A percentile compares a stretch with the other conserved stretches of the same genome.
Conservation (phyloP, 2,888 invertebrate genomes). For the Xestia rhomboidea region DNA sequence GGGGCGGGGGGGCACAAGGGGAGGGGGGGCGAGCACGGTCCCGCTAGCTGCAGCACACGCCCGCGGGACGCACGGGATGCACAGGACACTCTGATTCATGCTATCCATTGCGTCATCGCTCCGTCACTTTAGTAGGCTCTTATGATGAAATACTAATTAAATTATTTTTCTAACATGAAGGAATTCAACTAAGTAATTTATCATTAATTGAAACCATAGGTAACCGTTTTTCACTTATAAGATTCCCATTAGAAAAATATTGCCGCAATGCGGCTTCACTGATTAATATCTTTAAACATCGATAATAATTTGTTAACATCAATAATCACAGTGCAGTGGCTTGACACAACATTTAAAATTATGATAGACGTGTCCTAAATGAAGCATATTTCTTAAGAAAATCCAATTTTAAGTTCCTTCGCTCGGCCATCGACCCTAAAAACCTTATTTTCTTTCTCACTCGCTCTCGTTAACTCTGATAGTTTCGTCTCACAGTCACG, state of each 20-base stretch:
- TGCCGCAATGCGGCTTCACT: constrained; percentile 7
- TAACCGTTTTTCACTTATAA: not conserved
- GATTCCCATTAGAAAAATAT: constrained; percentile 27
- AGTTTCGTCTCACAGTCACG: constrained; percentile 88
- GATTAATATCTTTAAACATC: constrained; percentile 33
- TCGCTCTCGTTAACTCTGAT: constrained; percentile 76
- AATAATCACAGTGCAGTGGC: constrained; percentile 57
- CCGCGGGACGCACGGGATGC: constrained; percentile 64
- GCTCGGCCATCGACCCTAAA: constrained; percentile 90
- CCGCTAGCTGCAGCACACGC: constrained; percentile 72
- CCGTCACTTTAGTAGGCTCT: constrained; percentile 4
- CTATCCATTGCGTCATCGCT: constrained; percentile 48
- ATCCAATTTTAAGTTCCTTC: constrained; percentile 88
- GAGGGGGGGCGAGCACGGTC: constrained; percentile 55
- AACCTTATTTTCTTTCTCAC: constrained; percentile 83
- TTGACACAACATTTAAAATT: constrained; percentile 70
- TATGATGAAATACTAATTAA: not conserved
- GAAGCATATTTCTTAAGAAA: constrained; percentile 85
- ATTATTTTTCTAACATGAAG: not conserved
- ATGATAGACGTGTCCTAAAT: constrained; percentile 83
- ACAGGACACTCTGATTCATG: constrained; percentile 50
- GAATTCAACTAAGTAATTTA: not conserved
- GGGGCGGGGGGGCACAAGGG: constrained; percentile 55
- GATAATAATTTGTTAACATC: constrained; percentile 61
- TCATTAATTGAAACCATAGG: not conserved